These are phyloP conservation scores for Phengaris alcon DNA, from an alignment of 2,888 invertebrate genomes.

Conservation along the genomic window DNA sequence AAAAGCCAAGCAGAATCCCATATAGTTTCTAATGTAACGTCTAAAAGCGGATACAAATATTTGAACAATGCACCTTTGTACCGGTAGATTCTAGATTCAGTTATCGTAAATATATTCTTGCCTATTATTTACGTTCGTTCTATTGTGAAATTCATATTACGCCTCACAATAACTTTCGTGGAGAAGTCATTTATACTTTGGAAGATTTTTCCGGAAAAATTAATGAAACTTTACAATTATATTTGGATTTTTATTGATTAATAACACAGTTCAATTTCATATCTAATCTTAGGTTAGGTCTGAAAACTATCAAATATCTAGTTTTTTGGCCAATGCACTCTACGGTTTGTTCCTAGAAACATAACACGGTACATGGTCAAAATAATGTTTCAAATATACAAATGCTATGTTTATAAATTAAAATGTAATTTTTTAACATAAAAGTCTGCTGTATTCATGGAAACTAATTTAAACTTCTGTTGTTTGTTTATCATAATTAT, in stretches of 20 bases:
- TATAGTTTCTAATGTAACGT: constrained; percentile 1
- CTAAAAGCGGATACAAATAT: constrained; percentile 23
- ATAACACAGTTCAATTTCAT: no score
- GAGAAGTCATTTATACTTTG: not conserved
- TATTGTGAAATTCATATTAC: constrained; percentile 5
- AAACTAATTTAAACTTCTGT: not conserved
- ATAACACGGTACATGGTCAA: no score
- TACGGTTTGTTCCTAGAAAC: no score
- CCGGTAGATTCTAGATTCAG: not conserved
- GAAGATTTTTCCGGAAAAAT: not conserved
- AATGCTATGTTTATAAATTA: no score
- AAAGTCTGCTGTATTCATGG: not conserved
- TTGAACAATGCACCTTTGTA: constrained; percentile 11
- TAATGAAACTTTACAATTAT: not conserved
- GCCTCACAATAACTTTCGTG: not conserved
- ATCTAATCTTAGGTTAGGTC: no score
- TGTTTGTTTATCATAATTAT: not conserved
- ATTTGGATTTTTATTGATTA: no score
- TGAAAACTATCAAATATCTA: no score
- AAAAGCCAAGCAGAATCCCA: constrained; percentile 5
- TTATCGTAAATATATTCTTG: constrained; percentile 1
- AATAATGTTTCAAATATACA: no score
- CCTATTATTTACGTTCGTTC: constrained; percentile 18
- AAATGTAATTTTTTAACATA: no score
- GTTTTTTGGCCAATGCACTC: no score